Evolutionary conservation across 1,140 invertebrate species (phyloP).

Genomic region (Leptopilina boulardi): DNA sequence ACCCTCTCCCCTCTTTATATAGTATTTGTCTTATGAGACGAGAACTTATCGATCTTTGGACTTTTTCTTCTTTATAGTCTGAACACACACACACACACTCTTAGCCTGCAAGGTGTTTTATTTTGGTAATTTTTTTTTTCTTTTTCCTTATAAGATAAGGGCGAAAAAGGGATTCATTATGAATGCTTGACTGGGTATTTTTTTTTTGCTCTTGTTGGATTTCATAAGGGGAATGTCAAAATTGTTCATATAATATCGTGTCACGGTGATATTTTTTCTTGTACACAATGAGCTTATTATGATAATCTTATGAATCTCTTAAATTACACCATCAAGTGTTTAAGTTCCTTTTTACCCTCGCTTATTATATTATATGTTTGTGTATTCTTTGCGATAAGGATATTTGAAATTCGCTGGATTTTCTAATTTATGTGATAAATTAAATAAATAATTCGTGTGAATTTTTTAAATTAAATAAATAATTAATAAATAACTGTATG

Average conservation of each 20-base stretch:
- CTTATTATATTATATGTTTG: too few relatives aligned
- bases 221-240: slow-evolving; percentile 13
- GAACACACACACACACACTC: slow-evolving; percentile 29
- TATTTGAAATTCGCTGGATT: too few relatives aligned
- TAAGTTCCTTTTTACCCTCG: background rate
- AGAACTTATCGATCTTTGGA: slow-evolving; percentile 46
- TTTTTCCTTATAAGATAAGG: slow-evolving; percentile 25
- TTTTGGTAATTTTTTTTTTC: background rate
- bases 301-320: background rate
- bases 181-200: background rate
- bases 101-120: slow-evolving; percentile 35
- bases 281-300: background rate
- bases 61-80: slow-evolving; percentile 46
- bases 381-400: too few relatives aligned
- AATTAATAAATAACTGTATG: too few relatives aligned
- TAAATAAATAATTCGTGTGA: too few relatives aligned
- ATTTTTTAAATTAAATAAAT: too few relatives aligned
- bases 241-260: background rate
- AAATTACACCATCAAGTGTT: background rate
- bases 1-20: slow-evolving; percentile 21
- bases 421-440: too few relatives aligned
- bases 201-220: background rate
- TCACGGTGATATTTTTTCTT: background rate
- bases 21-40: slow-evolving; percentile 58
- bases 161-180: background rate